phyloP scores from a whole-genome alignment of 2,888 invertebrate genomes.

The Globia sparganii region DNA sequence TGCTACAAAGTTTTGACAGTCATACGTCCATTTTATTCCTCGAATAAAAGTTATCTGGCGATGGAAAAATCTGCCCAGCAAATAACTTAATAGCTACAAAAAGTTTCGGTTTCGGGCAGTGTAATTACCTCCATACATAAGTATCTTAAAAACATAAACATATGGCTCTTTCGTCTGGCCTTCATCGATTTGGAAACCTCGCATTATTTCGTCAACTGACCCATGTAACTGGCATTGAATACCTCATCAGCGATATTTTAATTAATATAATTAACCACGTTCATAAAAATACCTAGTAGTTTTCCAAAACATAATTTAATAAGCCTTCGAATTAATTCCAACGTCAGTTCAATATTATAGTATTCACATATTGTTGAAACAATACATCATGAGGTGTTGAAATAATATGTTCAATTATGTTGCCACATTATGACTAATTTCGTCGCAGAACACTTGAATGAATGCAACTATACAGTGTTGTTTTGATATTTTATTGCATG shows the following conservation, averaged over 20 bases:
- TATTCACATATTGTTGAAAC: conserved; percentile 24
- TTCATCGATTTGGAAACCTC: conserved; percentile 49
- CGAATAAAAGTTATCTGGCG: too few species aligned
- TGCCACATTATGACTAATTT: conserved; percentile 24
- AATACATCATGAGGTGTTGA: conserved; percentile 13
- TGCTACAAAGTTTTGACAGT: too few species aligned
- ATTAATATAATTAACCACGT: conserved; percentile 25
- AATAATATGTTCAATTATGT: conserved; percentile 36
- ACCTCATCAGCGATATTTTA: conserved; percentile 32
- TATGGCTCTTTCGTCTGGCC: conserved; percentile 34
- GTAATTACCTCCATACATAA: conserved; percentile 26
- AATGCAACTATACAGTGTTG: conserved; percentile 7
- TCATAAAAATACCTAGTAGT: conserved; percentile 45
- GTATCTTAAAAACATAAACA: conserved; percentile 34
- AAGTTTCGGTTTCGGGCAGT: neutral
- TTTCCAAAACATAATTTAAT: conserved; percentile 27
- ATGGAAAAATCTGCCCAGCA: too few species aligned
- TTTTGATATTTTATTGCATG: conserved; percentile 15
- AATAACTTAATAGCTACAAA: conserved; percentile 11
- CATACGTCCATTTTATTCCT: too few species aligned
- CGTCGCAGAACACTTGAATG: conserved; percentile 24
- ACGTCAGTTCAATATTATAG: conserved; percentile 42
- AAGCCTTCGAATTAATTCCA: conserved; percentile 48
- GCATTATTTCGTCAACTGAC: conserved; percentile 38
- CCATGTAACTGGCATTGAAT: conserved; percentile 33